A percentile compares a stretch with the other conserved stretches of the same genome.
phyloP scores from a whole-genome alignment of 2,888 invertebrate species.

The Drosophila atripex region DNA sequence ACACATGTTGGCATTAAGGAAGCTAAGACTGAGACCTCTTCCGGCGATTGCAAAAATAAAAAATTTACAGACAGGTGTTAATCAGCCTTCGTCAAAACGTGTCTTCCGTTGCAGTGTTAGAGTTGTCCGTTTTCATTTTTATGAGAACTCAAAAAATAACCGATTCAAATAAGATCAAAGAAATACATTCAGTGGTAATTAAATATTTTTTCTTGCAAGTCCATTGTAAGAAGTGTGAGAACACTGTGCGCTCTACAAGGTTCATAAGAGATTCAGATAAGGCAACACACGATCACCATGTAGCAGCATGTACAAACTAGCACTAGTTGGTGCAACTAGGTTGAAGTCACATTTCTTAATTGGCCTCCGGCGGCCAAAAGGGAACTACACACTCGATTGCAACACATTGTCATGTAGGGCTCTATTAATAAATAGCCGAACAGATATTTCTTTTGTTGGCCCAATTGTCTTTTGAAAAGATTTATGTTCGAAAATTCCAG shows the following conservation, averaged over 20 bases:
- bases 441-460: slow-evolving; percentile 5
- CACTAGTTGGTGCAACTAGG: slow-evolving; percentile 26
- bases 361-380: slow-evolving; percentile 21
- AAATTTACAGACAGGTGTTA: slow-evolving; percentile 55
- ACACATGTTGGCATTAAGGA: slow-evolving; percentile 43
- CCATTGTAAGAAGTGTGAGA: slow-evolving; percentile 64
- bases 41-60: slow-evolving; percentile 15
- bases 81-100: slow-evolving; percentile 31
- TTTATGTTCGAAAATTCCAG: slow-evolving; percentile 6
- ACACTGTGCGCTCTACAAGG: slow-evolving; percentile 35
- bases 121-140: neutral
- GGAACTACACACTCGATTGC: slow-evolving; percentile 13
- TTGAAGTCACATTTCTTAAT: slow-evolving; percentile 37
- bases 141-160: slow-evolving; percentile 9
- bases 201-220: slow-evolving; percentile 26
- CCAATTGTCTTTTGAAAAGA: slow-evolving; percentile 3
- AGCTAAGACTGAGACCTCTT: slow-evolving; percentile 43
- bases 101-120: slow-evolving; percentile 22
- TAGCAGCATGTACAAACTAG: slow-evolving; percentile 5
- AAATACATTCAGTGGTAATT: slow-evolving; percentile 13
- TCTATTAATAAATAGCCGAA: slow-evolving; percentile 14
- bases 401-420: slow-evolving; percentile 19
- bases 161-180: slow-evolving; percentile 21
- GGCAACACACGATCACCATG: slow-evolving; percentile 28
- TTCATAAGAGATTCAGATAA: slow-evolving; percentile 57